These are phyloP conservation scores for Latrodectus geometricus DNA, from an alignment of 1,140 invertebrate genomes.

Conservation along the genomic window DNA sequence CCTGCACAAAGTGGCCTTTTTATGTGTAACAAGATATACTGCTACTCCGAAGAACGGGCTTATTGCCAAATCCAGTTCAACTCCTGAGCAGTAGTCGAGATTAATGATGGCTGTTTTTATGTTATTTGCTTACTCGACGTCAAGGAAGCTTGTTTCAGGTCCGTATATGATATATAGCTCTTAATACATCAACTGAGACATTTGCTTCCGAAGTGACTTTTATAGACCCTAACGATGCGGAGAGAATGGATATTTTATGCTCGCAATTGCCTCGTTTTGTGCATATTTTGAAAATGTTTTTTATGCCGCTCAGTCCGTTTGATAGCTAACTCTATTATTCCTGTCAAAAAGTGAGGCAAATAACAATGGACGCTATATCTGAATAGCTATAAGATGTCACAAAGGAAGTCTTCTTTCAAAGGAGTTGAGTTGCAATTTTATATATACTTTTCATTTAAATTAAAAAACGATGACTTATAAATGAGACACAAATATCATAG, in stretches of 20 bases:
- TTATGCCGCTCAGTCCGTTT: not conserved
- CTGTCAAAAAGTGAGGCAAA: not conserved
- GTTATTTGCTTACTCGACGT: slow-evolving; percentile 40
- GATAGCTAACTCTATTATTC: not conserved
- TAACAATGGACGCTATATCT: not conserved
- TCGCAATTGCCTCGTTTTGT: not conserved
- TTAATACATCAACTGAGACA: slow-evolving; percentile 1
- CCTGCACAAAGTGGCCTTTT: not conserved
- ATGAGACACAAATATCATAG: too few species aligned
- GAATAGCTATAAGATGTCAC: not conserved
- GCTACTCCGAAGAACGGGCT: slow-evolving; percentile 5
- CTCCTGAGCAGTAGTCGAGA: not conserved
- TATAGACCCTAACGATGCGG: not conserved
- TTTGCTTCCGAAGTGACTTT: not conserved
- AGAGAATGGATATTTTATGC: not conserved
- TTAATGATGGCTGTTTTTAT: slow-evolving; percentile 29
- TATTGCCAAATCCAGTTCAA: slow-evolving; percentile 37
- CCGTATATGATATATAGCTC: not conserved
- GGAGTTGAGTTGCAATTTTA: too few species aligned
- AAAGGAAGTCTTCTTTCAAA: too few species aligned
- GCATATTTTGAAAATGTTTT: not conserved
- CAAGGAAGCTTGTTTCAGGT: slow-evolving; percentile 29
- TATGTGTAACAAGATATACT: slow-evolving; percentile 31
- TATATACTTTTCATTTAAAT: too few species aligned
- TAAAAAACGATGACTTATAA: too few species aligned